These are phyloP conservation scores for Xanthia icteritia DNA, from an alignment of 2,888 invertebrate species.

Conservation along the genomic window DNA sequence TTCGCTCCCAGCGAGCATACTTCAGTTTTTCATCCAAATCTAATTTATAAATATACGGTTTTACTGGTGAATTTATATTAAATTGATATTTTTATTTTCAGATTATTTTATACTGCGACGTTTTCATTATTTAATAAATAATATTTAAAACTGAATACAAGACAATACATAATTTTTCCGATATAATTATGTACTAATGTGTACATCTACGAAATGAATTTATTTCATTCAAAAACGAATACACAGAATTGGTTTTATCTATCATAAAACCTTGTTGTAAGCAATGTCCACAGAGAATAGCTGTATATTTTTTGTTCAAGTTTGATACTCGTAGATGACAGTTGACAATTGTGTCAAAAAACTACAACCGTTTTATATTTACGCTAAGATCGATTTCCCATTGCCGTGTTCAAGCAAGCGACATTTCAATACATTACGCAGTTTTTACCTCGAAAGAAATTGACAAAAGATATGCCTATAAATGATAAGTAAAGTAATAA, in stretches of 20 bases:
- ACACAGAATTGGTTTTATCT: constrained; percentile 12
- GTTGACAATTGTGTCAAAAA: constrained; percentile 40
- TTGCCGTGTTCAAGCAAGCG: constrained; percentile 24
- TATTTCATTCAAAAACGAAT: constrained; percentile 4
- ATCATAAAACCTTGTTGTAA: constrained; percentile 21
- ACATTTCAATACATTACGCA: constrained; percentile 41
- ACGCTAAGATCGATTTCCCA: constrained; percentile 43
- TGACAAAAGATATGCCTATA: neutral
- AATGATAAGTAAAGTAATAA: neutral
- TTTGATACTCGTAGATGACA: constrained; percentile 31
- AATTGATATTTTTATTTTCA: neutral
- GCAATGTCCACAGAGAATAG: constrained; percentile 23
- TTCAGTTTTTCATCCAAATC: constrained; percentile 56
- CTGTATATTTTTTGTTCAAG: constrained; percentile 40
- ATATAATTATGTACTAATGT: neutral
- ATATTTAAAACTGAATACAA: too few relatives aligned
- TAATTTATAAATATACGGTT: constrained; percentile 48
- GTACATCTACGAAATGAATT: neutral
- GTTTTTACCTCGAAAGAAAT: neutral
- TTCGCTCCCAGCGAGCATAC: constrained; percentile 51
- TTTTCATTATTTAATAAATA: neutral
- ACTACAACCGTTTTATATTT: constrained; percentile 47
- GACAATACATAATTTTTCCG: neutral
- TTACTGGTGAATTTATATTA: constrained; percentile 15
- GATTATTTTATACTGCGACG: neutral